Percentiles rank a stretch among this genome's conserved stretches.
These are phyloP conservation scores for Neolamprologus fasciatus DNA, from an alignment of 2,113 vertebrate species.

Conservation along the genomic window DNA sequence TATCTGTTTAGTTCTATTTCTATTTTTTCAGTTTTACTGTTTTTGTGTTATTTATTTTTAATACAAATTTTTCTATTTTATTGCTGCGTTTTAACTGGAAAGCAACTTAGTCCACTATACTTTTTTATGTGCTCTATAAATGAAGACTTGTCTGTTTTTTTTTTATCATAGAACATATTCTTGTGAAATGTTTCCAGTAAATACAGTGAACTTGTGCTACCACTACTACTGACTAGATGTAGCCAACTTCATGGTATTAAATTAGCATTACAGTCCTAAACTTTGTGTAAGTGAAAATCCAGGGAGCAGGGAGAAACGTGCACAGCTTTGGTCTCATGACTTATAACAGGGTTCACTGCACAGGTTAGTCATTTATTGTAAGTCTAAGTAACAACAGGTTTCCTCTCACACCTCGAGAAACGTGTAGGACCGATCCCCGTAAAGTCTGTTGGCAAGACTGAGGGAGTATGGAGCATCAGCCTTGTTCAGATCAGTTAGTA, in stretches of 20 bases:
- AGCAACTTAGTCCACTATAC: too few species aligned
- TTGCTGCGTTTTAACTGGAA: neutral
- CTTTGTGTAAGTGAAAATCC: neutral
- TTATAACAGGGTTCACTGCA: neutral
- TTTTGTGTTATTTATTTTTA: neutral
- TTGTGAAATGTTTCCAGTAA: neutral
- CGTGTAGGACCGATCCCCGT: slow-evolving; percentile 77
- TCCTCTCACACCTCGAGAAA: slow-evolving; percentile 73
- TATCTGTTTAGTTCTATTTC: neutral
- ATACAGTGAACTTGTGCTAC: neutral
- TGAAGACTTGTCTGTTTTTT: neutral
- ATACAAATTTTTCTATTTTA: neutral
- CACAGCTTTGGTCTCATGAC: neutral
- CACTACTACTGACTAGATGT: neutral
- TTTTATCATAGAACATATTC: neutral
- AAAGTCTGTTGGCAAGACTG: slow-evolving; percentile 80
- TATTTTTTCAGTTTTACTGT: neutral
- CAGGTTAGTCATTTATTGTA: neutral
- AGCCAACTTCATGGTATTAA: neutral
- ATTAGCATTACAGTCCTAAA: neutral
- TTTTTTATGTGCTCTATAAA: neutral
- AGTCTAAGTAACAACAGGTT: neutral
- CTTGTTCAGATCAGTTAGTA: slow-evolving; percentile 75
- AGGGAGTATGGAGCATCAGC: slow-evolving; percentile 66
- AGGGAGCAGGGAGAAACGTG: neutral